These are phyloP conservation scores for Loriculus beryllinus DNA, from an alignment of 2,797 vertebrate species.

Conservation along the genomic window DNA sequence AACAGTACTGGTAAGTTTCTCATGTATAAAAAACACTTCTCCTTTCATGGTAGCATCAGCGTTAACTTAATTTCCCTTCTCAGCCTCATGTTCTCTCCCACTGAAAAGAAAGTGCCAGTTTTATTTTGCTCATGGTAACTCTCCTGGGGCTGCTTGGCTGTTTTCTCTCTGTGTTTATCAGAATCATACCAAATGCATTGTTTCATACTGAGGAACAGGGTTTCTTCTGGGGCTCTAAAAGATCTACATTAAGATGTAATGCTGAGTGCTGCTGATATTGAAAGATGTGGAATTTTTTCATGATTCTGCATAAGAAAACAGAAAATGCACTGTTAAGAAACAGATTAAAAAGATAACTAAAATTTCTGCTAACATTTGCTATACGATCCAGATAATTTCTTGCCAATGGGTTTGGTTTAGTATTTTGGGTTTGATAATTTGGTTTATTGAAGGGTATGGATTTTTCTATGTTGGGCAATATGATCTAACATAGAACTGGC, in stretches of 20 bases:
- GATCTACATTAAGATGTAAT: neutral
- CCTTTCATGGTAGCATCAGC: neutral
- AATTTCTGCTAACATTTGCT: neutral
- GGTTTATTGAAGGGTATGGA: neutral
- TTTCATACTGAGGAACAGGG: neutral
- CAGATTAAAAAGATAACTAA: neutral
- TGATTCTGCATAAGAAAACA: neutral
- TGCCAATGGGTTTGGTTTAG: neutral
- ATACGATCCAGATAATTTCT: neutral
- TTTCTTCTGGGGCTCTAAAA: neutral
- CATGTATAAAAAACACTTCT: neutral
- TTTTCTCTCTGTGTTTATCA: neutral
- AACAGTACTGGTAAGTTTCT: constrained; percentile 84
- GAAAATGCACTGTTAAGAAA: neutral
- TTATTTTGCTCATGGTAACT: neutral
- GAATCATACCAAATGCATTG: neutral
- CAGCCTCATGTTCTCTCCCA: neutral
- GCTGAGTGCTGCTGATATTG: neutral
- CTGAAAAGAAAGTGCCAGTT: neutral
- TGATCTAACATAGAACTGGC: neutral
- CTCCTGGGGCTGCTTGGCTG: neutral
- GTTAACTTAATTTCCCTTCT: neutral
- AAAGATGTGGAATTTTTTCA: neutral
- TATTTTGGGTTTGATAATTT: neutral
- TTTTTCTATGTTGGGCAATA: neutral